A percentile compares a stretch with the other conserved stretches of the same genome.
These are phyloP conservation scores for Poecilia gillii DNA, from an alignment of 2,797 vertebrate genomes.

Conservation along the genomic window DNA sequence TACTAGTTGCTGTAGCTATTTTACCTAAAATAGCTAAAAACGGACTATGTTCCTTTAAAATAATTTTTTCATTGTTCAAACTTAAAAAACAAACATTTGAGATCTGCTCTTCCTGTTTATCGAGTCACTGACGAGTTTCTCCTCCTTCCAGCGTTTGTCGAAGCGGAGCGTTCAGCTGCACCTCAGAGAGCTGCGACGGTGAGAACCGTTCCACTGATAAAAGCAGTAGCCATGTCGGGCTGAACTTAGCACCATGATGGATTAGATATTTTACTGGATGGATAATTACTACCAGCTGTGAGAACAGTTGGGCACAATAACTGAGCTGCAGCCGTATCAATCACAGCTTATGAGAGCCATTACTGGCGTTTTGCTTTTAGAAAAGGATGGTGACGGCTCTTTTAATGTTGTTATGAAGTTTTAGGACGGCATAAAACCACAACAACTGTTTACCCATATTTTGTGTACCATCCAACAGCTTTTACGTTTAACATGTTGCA, in stretches of 20 bases:
- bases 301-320: conserved; percentile 49
- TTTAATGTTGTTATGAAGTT: background rate
- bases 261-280: conserved; percentile 15
- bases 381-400: background rate
- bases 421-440: background rate
- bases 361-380: conserved; percentile 10
- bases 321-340: conserved; percentile 15
- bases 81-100: background rate
- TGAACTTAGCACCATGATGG: conserved; percentile 4
- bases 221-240: conserved; percentile 1
- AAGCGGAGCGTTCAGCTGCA: conserved; percentile 83
- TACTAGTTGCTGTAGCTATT: too few relatives aligned
- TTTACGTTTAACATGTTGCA: background rate
- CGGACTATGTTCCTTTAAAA: background rate
- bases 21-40: too few relatives aligned
- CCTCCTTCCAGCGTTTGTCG: conserved; percentile 78
- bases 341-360: conserved; percentile 24
- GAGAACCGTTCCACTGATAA: conserved; percentile 42
- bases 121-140: background rate
- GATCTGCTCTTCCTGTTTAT: background rate
- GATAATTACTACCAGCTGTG: conserved; percentile 54
- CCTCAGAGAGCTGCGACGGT: conserved; percentile 82
- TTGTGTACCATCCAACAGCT: background rate
- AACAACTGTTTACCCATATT: background rate
- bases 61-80: background rate